Base-by-base conservation (phyloP, 2,888 invertebrate species). In the Aspidiotus rigidus region DNA sequence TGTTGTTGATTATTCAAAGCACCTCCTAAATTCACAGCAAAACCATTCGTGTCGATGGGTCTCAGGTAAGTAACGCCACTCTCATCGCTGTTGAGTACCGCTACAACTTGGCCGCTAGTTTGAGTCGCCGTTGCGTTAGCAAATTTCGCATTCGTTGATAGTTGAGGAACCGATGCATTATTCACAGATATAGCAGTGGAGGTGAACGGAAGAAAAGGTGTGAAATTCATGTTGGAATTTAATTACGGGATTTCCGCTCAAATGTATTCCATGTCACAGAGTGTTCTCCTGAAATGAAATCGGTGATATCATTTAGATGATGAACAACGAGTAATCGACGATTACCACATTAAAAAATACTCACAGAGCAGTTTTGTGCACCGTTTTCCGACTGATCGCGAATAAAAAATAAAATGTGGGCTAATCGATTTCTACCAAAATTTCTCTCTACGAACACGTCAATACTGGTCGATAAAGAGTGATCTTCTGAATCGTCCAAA, bases 11-110 rank as follows among this genome's bases (percentile, higher is more conserved):
- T 64, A 60, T 59, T 59, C 61, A 70, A 60, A 41, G 64, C 49
- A 60, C 62, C 74, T 44, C 75, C 74, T 44, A 75, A 67, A 64
- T 75, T 75, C n/a, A 76, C 71, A 73, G 77, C 72, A 74, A 80
- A 77, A 75, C 77, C 71, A 74, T 81, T 82, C 1, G 83, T 80
- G 74, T 85, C 84, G 57, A 85, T 78, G 0, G 84, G 84, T 62
- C 88, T 83, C 73, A 89, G 81, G 77, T 89, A 89, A 77, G 89
- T 89, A 57, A 89, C 84, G 7, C 87, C 86, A 42, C 87, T 88
- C 74, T 87, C 86, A 73, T 87, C 85, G n/a, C 74, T 73, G 67
- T 84, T 84, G 10, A 88, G 79, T 74, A 88, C 84, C 3, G 87
- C 85, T 40, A 88, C 86, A 61, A 89, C 85, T 81, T 84, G 79